Evolutionary conservation across 1,140 invertebrate species (phyloP), one percentile per base, ranked within the genome.

Genomic region (Drosophila pseudoobscura): DNA sequence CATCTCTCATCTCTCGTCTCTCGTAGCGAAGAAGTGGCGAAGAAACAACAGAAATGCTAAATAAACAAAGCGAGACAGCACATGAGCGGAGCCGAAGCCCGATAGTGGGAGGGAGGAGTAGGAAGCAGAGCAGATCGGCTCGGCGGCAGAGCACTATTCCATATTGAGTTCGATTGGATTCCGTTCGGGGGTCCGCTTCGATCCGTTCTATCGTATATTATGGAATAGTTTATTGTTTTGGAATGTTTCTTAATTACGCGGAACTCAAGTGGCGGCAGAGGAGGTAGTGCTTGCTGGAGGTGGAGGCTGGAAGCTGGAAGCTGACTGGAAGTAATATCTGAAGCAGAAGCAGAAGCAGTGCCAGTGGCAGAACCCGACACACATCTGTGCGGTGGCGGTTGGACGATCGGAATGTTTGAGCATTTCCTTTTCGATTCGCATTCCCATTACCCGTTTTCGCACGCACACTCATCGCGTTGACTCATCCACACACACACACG

Each of bases 221-320:
- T 77, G 60, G 70, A 72, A 87, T 78, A 71, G 61, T 82, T 87
- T 88, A 87, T 87, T 78, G 78, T 88, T 88, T 87, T 58, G 78
- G 75, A 87, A 87, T 87, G 78, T 88, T 88, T 87, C 75, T 88
- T 87, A 87, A 87, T 87, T 88, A 83, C 83, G 74, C 83, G 78
- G 83, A 88, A 87, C 82, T 87, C 82, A 78, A 78, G 75, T 82
- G 77, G 76, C 59, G 73, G 77, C 61, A 73, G 68, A 39, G 35
- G 50, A 46, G 49, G 59, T 22, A 39, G 35, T 39, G 35, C 35
- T 13, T 39, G 35, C 11, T 39, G 35, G 35, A 39, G 35, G 35
- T 13, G 35, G 35, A 39, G 35, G 35, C 3, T 11, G 35, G 31
- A 35, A 11, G 31, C 11, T 26, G 24, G 22, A 57, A 70, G 59